phyloP scores from a whole-genome alignment of 2,888 invertebrate genomes.

The Ochropleura leucogaster region DNA sequence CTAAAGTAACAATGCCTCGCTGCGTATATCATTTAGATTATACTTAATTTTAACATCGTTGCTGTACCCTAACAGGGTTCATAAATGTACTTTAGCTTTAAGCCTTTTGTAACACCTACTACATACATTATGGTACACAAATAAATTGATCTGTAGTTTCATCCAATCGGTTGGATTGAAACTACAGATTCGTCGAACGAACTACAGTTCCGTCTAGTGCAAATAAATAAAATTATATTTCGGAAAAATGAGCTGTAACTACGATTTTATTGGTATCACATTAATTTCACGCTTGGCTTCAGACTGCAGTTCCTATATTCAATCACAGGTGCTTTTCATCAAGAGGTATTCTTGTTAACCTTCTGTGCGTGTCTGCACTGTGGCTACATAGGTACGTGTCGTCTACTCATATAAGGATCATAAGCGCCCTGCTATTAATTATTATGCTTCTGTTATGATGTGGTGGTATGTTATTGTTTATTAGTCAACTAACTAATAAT shows the following conservation, averaged over 20 bases:
- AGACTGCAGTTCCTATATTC: too few species aligned
- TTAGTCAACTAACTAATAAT: slow-evolving; percentile 1
- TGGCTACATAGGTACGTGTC: neutral
- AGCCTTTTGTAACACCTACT: too few species aligned
- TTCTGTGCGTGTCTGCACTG: neutral
- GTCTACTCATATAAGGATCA: slow-evolving; percentile 7
- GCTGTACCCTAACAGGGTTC: too few species aligned
- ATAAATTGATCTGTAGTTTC: neutral
- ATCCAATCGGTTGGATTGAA: too few species aligned
- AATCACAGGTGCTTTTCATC: too few species aligned
- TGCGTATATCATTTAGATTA: too few species aligned
- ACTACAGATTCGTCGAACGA: too few species aligned
- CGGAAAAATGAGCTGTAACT: neutral
- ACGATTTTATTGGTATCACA: neutral
- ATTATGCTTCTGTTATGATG: slow-evolving; percentile 4
- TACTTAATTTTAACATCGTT: too few species aligned
- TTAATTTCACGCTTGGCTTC: too few species aligned
- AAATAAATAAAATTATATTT: neutral
- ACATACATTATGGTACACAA: too few species aligned
- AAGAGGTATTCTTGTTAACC: slow-evolving; percentile 1
- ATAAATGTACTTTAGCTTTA: too few species aligned
- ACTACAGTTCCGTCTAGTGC: neutral
- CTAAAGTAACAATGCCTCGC: too few species aligned
- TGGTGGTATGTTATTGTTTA: slow-evolving; percentile 5
- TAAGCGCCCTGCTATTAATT: slow-evolving; percentile 39